Conservation (phyloP, 37 sponge, comb jelly and placozoan species). For the Crambe crambe region DNA sequence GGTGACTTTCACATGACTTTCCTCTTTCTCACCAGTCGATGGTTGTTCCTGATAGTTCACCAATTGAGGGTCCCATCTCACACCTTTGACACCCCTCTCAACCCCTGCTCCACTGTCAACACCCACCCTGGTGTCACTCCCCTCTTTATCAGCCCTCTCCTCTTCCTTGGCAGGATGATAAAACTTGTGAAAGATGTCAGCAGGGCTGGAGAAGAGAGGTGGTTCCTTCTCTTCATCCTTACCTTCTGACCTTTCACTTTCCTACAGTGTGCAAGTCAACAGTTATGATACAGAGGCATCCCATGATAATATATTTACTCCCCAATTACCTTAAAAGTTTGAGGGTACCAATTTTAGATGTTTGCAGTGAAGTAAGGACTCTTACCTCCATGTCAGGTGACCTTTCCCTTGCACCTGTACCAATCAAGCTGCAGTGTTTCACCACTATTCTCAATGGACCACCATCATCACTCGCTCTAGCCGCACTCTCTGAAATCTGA, state of each 20-base stretch:
- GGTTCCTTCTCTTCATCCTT: background rate
- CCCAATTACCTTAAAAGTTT: background rate
- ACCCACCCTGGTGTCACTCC: background rate
- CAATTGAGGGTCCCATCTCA: conserved; percentile 31
- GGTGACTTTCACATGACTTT: background rate
- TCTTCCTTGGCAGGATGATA: background rate
- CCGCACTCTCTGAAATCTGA: background rate
- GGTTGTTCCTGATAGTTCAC: background rate
- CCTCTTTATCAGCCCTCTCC: background rate
- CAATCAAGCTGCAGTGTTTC: background rate
- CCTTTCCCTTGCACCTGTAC: background rate
- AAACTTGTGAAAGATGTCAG: conserved; percentile 19
- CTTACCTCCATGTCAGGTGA: no score
- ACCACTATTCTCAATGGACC: background rate
- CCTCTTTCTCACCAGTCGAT: background rate
- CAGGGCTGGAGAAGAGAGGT: conserved; percentile 25
- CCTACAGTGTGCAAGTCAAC: no score
- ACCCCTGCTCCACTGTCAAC: background rate
- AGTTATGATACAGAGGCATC: no score
- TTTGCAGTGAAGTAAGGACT: background rate
- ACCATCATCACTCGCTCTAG: background rate
- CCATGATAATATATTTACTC: no score
- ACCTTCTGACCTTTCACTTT: no score
- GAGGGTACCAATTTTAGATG: background rate
- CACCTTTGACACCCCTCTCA: conserved; percentile 1